phyloP scores from a whole-genome alignment of 2,113 vertebrate species.

The Amazona guildingii region DNA sequence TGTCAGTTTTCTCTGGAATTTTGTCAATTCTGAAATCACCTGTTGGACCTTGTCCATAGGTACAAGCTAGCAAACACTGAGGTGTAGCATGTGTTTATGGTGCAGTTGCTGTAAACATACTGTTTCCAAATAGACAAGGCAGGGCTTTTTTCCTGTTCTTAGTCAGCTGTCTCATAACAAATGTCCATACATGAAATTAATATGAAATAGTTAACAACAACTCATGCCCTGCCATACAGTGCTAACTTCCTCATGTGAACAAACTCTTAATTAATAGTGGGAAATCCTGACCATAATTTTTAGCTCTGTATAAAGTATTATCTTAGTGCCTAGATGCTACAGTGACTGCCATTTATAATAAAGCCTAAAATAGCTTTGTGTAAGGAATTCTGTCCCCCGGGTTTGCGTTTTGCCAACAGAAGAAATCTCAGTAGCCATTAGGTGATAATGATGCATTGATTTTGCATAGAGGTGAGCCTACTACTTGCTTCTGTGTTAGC shows the following conservation, averaged over 20 bases:
- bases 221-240: background rate
- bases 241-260: background rate
- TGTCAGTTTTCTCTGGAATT: slow-evolving; percentile 20
- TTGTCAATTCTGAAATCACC: background rate
- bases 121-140: background rate
- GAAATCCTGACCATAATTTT: background rate
- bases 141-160: background rate
- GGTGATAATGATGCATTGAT: background rate
- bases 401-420: background rate
- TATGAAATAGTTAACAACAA: background rate
- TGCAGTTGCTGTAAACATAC: background rate
- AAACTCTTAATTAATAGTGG: background rate
- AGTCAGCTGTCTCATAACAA: background rate
- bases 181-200: background rate
- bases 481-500: background rate
- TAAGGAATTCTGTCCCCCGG: background rate
- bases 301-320: slow-evolving; percentile 25
- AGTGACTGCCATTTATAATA: slow-evolving; percentile 54
- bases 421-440: background rate
- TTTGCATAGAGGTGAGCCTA: background rate
- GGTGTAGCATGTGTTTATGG: background rate
- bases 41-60: background rate
- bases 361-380: background rate
- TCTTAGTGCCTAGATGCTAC: slow-evolving; percentile 61
- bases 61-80: background rate